These are phyloP conservation scores for Oryzias celebensis DNA, from an alignment of 2,113 vertebrate genomes.

Conservation along the genomic window DNA sequence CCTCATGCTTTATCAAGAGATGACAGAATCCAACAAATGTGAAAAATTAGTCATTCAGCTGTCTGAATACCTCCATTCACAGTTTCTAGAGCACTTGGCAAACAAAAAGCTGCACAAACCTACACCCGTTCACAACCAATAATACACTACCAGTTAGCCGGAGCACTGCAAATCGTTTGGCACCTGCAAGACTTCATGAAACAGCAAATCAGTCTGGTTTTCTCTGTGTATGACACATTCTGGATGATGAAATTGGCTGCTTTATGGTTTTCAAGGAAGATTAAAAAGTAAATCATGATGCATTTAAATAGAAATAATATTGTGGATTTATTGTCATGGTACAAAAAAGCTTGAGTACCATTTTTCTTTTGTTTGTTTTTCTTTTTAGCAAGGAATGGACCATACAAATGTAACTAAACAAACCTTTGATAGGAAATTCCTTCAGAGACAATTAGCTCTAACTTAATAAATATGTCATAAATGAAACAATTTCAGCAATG, in stretches of 20 bases:
- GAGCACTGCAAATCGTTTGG: slow-evolving; percentile 15
- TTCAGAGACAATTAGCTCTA: no score
- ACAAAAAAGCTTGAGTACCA: not conserved
- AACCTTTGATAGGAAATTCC: no score
- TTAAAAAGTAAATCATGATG: not conserved
- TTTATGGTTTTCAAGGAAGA: not conserved
- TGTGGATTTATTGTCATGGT: not conserved
- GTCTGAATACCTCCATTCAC: slow-evolving; percentile 15
- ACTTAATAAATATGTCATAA: no score
- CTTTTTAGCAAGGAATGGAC: no score
- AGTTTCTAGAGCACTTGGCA: slow-evolving; percentile 2
- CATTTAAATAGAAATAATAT: not conserved
- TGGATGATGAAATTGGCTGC: not conserved
- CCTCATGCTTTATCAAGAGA: slow-evolving; percentile 13
- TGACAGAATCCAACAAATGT: slow-evolving; percentile 15
- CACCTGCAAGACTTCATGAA: slow-evolving; percentile 6
- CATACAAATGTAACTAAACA: no score
- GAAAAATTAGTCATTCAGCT: slow-evolving; percentile 19
- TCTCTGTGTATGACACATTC: not conserved
- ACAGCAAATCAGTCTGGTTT: not conserved
- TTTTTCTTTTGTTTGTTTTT: no score
- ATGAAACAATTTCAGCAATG: no score
- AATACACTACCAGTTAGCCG: slow-evolving; percentile 1
- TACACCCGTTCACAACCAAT: slow-evolving; percentile 2
- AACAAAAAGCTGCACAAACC: not conserved